Evolutionary conservation across 1,140 invertebrate genomes (phyloP).

Genomic region (Tribolium madens): DNA sequence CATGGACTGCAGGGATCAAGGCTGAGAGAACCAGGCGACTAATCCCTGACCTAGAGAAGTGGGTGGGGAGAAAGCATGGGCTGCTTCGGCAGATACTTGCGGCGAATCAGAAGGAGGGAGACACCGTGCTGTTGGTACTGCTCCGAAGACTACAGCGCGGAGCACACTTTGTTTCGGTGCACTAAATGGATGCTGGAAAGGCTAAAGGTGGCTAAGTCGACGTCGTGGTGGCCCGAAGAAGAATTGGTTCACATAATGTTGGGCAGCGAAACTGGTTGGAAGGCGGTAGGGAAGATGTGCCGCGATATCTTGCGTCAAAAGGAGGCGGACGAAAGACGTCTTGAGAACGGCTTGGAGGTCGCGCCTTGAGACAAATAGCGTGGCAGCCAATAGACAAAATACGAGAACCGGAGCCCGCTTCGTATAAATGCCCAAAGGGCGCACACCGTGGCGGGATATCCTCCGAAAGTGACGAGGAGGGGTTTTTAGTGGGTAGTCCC

Average conservation of each 20-base stretch:
- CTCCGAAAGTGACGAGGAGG: not conserved
- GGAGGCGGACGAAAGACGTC: not conserved
- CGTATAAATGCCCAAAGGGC: not conserved
- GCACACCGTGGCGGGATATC: not conserved
- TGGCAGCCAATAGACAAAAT: too few relatives aligned
- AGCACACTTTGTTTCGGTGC: not conserved
- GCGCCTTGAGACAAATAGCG: too few relatives aligned
- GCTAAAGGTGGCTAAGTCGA: not conserved
- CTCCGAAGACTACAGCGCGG: not conserved
- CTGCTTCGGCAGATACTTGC: too few relatives aligned
- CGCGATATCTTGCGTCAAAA: not conserved
- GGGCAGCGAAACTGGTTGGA: not conserved
- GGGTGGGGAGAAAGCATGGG: too few relatives aligned
- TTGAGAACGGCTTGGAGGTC: not conserved
- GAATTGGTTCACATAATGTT: not conserved
- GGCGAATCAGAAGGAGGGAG: too few relatives aligned
- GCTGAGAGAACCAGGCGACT: too few relatives aligned
- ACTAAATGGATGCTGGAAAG: not conserved
- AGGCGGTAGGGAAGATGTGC: not conserved
- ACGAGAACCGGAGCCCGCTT: not conserved
- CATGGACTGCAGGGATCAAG: too few relatives aligned
- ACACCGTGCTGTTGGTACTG: not conserved
- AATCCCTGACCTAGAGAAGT: too few relatives aligned
- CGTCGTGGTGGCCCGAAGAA: not conserved
- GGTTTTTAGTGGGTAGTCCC: not conserved